phyloP scores from a whole-genome alignment of 1,140 invertebrate species.

The Oryzaephilus surinamensis region DNA sequence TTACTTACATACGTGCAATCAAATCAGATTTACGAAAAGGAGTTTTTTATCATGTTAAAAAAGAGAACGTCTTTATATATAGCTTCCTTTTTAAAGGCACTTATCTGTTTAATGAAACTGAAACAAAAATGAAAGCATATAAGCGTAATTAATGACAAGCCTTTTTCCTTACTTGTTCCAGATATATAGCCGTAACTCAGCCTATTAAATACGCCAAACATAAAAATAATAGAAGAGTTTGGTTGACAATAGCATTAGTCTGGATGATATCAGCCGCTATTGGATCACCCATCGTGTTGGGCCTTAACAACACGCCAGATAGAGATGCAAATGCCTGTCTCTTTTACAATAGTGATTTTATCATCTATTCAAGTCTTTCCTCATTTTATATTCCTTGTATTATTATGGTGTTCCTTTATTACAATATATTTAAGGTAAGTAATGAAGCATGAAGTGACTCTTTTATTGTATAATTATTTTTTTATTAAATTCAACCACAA shows the following conservation, averaged over 20 bases:
- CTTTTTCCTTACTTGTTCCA: too few relatives aligned
- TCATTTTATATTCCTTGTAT: constrained; percentile 99
- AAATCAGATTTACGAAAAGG: too few relatives aligned
- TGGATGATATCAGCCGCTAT: constrained; percentile 95
- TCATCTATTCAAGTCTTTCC: constrained; percentile 93
- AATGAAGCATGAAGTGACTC: too few relatives aligned
- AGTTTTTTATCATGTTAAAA: too few relatives aligned
- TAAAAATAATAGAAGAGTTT: constrained; percentile 91
- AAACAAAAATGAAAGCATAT: too few relatives aligned
- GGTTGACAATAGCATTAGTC: constrained; percentile 89
- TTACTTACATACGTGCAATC: too few relatives aligned
- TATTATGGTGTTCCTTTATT: constrained; percentile 98
- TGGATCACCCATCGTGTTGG: constrained; percentile 93
- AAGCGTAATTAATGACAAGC: too few relatives aligned
- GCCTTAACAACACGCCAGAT: constrained; percentile 82
- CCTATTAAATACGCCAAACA: constrained; percentile 99
- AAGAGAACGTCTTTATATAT: too few relatives aligned
- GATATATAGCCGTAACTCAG: constrained; percentile 97
- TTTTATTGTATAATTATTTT: too few relatives aligned
- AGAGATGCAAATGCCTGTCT: constrained; percentile 70
- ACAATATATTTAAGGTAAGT: constrained; percentile 91
- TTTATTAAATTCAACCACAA: too few relatives aligned
- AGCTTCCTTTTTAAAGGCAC: too few relatives aligned
- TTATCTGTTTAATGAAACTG: too few relatives aligned
- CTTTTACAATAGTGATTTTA: constrained; percentile 97